phyloP scores from a whole-genome alignment of 2,888 invertebrate species.

The Leptinotarsa tumamoca region DNA sequence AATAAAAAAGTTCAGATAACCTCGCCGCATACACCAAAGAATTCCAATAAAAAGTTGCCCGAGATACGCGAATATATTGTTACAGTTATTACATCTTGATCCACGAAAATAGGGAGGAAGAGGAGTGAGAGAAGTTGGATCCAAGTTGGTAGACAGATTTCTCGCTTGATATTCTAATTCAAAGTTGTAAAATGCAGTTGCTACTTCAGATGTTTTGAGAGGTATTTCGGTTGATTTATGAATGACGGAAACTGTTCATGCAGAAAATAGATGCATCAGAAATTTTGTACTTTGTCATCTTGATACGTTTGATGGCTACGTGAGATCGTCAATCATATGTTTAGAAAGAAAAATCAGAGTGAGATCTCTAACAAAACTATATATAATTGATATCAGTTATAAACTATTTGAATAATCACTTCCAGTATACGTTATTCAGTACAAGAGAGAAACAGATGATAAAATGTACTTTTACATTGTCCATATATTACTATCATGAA shows the following conservation, averaged over 20 bases:
- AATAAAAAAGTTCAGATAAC: slow-evolving; percentile 31
- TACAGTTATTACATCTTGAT: slow-evolving; percentile 57
- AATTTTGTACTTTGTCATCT: neutral
- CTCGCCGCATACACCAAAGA: slow-evolving; percentile 39
- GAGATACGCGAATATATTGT: slow-evolving; percentile 55
- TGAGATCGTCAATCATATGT: neutral
- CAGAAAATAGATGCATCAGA: neutral
- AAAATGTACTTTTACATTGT: no score
- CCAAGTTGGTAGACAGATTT: slow-evolving; percentile 49
- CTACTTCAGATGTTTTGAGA: slow-evolving; percentile 50
- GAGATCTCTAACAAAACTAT: no score
- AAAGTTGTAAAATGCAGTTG: slow-evolving; percentile 54
- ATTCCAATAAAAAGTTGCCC: slow-evolving; percentile 54
- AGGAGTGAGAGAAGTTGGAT: slow-evolving; percentile 45
- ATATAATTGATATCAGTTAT: no score
- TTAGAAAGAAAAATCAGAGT: neutral
- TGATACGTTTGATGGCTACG: neutral
- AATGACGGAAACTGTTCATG: slow-evolving; percentile 32
- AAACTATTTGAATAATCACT: no score
- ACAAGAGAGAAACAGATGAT: no score
- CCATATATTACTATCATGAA: no score
- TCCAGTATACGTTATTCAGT: no score
- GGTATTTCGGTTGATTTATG: slow-evolving; percentile 50
- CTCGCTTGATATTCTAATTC: slow-evolving; percentile 55
- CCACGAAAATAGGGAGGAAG: slow-evolving; percentile 53